Evolutionary conservation across 1,140 invertebrate species (phyloP), one percentile per base, ranked within the genome.

Genomic region (Plodia interpunctella): DNA sequence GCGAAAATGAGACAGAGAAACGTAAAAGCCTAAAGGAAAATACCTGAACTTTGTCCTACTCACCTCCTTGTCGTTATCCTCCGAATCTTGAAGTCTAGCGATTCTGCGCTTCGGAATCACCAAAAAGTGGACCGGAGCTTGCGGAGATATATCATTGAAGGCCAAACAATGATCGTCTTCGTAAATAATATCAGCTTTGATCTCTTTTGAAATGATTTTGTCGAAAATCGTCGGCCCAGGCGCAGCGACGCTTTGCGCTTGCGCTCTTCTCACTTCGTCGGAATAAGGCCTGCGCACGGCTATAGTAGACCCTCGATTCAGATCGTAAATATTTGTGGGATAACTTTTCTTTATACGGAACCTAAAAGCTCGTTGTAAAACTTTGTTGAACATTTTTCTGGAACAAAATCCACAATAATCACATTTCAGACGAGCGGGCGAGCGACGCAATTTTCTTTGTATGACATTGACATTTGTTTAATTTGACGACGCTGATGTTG

Each of bases 41-140:
- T 9, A 32, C 30, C 30, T 32, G 6, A 8, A 32, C 6, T 32
- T 10, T 13, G 11, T 2, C n/a, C 20, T 52, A 69, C 66, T 62
- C 62, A 91, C 91, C 60, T 91, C 86, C 66, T 91, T 79, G 65
- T 90, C 89, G 35, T 50, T 67, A 10, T 70, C 68, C 35, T 80
- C 78, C 5, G 85, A 91, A 49, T 92, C 90, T 28, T 92, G 91
- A 6, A 96, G 70, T 67, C 90, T 90, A 0, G 90, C 63, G 60
- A 96, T 94, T 30, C 91, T 89, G 61, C 92, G 92, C 70, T 94
- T 95, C 0, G 96, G 96, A 78, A 97, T 96, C 0, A 97, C 95
- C 0, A 97, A 86, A 74, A 97, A 96, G 88, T 97, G 96, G 0
- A 93, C 92, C 0, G 96, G 96, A 9, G 95, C 96, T 74, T 95